Evolutionary conservation across 2,888 invertebrate genomes (phyloP).

Genomic region (Camptogramma bilineatum): DNA sequence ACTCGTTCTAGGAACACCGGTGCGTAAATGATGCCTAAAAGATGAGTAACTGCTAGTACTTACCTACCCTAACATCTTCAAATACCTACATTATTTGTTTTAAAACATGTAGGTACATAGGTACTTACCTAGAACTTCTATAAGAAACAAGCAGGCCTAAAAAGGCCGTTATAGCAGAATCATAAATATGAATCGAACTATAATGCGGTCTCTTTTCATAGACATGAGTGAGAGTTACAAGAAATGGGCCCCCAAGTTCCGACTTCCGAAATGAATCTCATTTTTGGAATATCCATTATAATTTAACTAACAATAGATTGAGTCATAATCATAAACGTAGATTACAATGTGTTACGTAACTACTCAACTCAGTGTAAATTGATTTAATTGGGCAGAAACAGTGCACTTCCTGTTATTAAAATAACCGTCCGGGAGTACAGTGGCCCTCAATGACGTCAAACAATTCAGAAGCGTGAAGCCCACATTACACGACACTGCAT

Average conservation of each 20-base stretch:
- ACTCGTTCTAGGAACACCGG: neutral
- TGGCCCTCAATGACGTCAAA: constrained; percentile 31
- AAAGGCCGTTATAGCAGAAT: too few relatives aligned
- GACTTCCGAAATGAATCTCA: constrained; percentile 14
- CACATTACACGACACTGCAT: too few relatives aligned
- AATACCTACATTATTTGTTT: neutral
- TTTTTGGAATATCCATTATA: constrained; percentile 13
- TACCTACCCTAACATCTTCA: constrained; percentile 7
- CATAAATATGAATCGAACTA: too few relatives aligned
- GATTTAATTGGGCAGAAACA: constrained; percentile 4
- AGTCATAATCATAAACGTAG: constrained; percentile 25
- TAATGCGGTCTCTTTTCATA: too few relatives aligned
- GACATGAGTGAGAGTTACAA: too few relatives aligned
- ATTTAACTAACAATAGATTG: constrained; percentile 31
- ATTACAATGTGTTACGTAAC: constrained; percentile 19
- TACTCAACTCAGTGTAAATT: neutral
- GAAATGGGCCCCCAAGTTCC: too few relatives aligned
- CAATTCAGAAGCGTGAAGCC: constrained; percentile 20
- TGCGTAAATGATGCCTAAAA: neutral
- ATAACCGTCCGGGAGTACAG: constrained; percentile 27
- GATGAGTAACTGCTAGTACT: constrained; percentile 5
- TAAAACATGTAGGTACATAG: too few relatives aligned
- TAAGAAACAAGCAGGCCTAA: too few relatives aligned
- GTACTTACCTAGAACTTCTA: too few relatives aligned
- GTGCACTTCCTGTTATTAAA: constrained; percentile 11